phyloP scores from a whole-genome alignment of 2,797 vertebrate species.

The Ficedula albicollis region DNA sequence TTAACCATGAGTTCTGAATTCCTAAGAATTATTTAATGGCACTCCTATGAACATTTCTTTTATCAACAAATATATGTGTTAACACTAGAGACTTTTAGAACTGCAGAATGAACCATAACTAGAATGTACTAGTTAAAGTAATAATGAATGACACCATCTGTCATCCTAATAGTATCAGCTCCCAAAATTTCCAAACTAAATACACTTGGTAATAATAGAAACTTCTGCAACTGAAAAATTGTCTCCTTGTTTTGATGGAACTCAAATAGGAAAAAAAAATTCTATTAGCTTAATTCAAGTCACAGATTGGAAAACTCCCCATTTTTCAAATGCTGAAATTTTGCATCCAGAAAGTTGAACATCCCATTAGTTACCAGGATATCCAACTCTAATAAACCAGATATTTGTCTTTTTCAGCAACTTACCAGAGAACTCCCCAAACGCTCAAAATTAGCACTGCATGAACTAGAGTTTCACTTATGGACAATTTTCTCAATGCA shows the following conservation, averaged over 20 bases:
- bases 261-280: not conserved
- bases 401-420: not conserved
- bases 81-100: not conserved
- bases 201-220: not conserved
- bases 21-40: not conserved
- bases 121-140: not conserved
- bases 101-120: not conserved
- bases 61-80: accelerated
- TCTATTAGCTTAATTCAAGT: not conserved
- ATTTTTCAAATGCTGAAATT: not conserved
- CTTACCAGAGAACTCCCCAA: not conserved
- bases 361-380: not conserved
- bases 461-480: not conserved
- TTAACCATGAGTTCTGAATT: not conserved
- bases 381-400: not conserved
- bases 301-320: not conserved
- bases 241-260: not conserved
- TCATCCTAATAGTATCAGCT: not conserved
- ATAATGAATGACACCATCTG: not conserved
- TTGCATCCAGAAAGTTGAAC: not conserved
- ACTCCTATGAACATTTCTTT: not conserved
- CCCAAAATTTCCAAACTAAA: not conserved
- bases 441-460: not conserved
- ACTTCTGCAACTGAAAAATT: not conserved
- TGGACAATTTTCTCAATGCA: not conserved